Percentiles rank a stretch among this genome's conserved stretches.
These are phyloP conservation scores for Meloe dianella DNA, from an alignment of 2,888 invertebrate species.

Conservation along the genomic window DNA sequence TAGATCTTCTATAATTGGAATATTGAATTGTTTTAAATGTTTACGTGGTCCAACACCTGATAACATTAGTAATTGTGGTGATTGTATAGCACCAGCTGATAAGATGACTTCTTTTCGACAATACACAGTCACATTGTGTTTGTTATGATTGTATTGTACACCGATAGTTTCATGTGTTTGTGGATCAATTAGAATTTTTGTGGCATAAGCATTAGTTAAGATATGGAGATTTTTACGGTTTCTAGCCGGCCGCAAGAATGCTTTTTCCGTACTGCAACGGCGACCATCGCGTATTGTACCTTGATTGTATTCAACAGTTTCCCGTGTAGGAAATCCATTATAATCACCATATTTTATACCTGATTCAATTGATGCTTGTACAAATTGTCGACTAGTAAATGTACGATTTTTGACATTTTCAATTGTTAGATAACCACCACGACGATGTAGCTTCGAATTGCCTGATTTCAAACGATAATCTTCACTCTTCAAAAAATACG, in stretches of 20 bases:
- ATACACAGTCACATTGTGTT: slow-evolving; percentile 29
- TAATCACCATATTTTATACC: slow-evolving; percentile 58
- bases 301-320: slow-evolving; percentile 52
- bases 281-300: slow-evolving; percentile 62
- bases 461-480: slow-evolving; percentile 62
- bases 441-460: slow-evolving; percentile 62
- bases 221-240: slow-evolving; percentile 67
- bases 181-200: slow-evolving; percentile 64
- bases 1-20: slow-evolving; percentile 67
- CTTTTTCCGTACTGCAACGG: slow-evolving; percentile 65
- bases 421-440: slow-evolving; percentile 66
- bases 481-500: slow-evolving; percentile 62
- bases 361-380: slow-evolving; percentile 54
- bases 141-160: slow-evolving; percentile 54
- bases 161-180: slow-evolving; percentile 59
- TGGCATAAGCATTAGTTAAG: slow-evolving; percentile 63
- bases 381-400: slow-evolving; percentile 14
- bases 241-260: slow-evolving; percentile 65
- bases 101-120: slow-evolving; percentile 63
- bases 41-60: slow-evolving; percentile 70
- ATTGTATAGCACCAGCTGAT: slow-evolving; percentile 72
- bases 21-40: slow-evolving; percentile 65
- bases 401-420: slow-evolving; percentile 63
- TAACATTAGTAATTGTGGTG: slow-evolving; percentile 76
- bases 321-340: slow-evolving; percentile 53